These are phyloP conservation scores for Falco rusticolus DNA, from an alignment of 2,797 vertebrate genomes.

Conservation along the genomic window DNA sequence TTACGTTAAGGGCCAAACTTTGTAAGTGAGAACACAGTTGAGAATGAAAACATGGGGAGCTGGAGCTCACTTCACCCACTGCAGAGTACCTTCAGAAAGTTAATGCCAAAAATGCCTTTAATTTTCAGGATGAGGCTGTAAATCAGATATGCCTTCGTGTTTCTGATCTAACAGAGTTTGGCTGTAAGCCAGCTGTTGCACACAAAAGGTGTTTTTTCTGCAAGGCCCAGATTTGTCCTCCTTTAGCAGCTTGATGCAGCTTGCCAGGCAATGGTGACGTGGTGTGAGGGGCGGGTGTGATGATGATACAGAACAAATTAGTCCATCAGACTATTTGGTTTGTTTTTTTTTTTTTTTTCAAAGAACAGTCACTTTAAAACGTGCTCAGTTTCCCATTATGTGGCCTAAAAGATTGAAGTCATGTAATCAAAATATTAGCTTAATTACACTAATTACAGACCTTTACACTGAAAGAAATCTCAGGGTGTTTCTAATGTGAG, in stretches of 20 bases:
- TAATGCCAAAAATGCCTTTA: not conserved
- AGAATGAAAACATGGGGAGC: not conserved
- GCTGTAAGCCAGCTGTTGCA: not conserved
- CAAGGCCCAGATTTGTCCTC: not conserved
- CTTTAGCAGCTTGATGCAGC: not conserved
- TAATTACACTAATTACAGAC: slow-evolving; percentile 75
- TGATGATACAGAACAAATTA: not conserved
- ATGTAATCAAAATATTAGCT: slow-evolving; percentile 73
- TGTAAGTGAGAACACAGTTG: not conserved
- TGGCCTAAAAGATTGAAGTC: slow-evolving; percentile 56
- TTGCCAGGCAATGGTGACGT: not conserved
- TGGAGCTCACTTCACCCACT: not conserved
- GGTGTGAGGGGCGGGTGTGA: not conserved
- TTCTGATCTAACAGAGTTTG: not conserved
- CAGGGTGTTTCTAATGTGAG: slow-evolving; percentile 67
- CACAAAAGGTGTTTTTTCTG: not conserved
- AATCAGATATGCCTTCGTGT: not conserved
- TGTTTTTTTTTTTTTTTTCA: not conserved
- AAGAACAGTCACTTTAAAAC: slow-evolving; percentile 23
- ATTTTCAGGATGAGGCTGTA: not conserved
- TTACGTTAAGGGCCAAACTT: not conserved
- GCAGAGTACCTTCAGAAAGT: not conserved
- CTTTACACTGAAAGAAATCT: slow-evolving; percentile 51
- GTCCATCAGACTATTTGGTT: not conserved
- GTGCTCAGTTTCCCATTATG: slow-evolving; percentile 27